A percentile compares a stretch with the other conserved stretches of the same genome.
phyloP scores from a whole-genome alignment of 2,797 vertebrate genomes.

The Urophycis tenuis region DNA sequence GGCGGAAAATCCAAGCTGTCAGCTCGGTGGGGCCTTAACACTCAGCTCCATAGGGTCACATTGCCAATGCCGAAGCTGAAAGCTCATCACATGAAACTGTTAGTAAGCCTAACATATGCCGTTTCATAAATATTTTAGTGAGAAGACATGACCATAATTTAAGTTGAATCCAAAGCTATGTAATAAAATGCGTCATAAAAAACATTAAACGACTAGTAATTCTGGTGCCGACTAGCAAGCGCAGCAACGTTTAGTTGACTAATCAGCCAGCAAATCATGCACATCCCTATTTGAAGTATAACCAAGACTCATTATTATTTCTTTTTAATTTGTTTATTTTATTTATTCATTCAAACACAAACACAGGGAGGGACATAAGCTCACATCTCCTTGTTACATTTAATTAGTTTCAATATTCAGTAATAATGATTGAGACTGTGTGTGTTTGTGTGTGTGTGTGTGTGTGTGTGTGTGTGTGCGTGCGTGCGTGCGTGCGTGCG shows the following conservation, averaged over 20 bases:
- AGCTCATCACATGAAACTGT: background rate
- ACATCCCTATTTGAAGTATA: background rate
- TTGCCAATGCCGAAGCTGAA: background rate
- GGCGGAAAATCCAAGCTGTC: too few relatives aligned
- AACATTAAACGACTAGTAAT: too few relatives aligned
- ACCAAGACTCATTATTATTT: background rate
- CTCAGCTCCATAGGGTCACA: background rate
- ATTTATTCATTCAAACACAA: background rate
- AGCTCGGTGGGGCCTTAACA: background rate
- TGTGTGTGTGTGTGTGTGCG: too few relatives aligned
- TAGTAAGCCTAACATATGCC: background rate
- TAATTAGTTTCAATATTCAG: too few relatives aligned
- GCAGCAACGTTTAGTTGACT: background rate
- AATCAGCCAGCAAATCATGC: background rate
- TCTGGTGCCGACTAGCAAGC: background rate
- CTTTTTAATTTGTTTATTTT: background rate
- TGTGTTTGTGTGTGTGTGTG: too few relatives aligned
- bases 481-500: too few relatives aligned
- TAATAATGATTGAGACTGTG: too few relatives aligned
- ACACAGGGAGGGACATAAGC: background rate
- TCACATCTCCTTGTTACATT: too few relatives aligned
- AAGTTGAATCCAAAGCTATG: background rate
- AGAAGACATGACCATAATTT: background rate
- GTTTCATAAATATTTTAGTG: background rate
- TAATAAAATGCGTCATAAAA: background rate